Base-by-base conservation (phyloP, 2,113 vertebrate species). In the Tragelaphus strepsiceros region DNA sequence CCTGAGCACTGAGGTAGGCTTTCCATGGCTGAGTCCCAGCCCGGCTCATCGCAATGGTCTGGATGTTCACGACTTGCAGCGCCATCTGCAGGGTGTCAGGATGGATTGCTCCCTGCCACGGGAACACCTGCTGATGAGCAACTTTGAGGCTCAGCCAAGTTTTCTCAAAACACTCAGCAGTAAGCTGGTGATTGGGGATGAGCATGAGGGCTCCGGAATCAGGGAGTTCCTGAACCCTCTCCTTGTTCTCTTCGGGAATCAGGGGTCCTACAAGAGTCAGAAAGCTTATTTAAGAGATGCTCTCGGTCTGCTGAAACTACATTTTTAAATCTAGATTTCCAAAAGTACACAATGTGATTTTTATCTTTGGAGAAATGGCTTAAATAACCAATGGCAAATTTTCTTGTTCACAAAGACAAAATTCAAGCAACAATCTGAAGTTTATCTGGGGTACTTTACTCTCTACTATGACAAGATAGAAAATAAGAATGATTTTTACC, bases 1-100 rank as follows among this genome's bases (percentile, higher is more conserved):
- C 99, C 98, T 98, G 99, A 30, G 99, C 99, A 94, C 99, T 99
- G 92, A 99, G 98, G 97, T 99, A 99, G 77, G 99, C 99, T 95
- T 99, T 99, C 99, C 99, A 99, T 0, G 99, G 99, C 82, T 98
- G 98, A 1, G 98, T 91, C 9, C 99, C 98, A 2, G 98, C 97
- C 21, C 98, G 99, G 32, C 99, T 99, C 99, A 99, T 99, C 7
- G 99, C 99, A 54, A 99, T 98, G 5, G 99, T 99, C 97, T 99
- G 99, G 98, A 99, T 99, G 96, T 99, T 99, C 97, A 99, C 98
- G 5, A 99, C 98, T 17, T 99, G 99, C 92, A 99, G 99, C 16
- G 99, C 99, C 15, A 99, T 98, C 98, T 99, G 99, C 54, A 99
- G 96, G 78, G 98, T 98, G 30, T 99, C 99, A 0, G 99, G 99